Base-by-base conservation (phyloP, 2,888 invertebrate genomes). In the Palloptera scutellata region DNA sequence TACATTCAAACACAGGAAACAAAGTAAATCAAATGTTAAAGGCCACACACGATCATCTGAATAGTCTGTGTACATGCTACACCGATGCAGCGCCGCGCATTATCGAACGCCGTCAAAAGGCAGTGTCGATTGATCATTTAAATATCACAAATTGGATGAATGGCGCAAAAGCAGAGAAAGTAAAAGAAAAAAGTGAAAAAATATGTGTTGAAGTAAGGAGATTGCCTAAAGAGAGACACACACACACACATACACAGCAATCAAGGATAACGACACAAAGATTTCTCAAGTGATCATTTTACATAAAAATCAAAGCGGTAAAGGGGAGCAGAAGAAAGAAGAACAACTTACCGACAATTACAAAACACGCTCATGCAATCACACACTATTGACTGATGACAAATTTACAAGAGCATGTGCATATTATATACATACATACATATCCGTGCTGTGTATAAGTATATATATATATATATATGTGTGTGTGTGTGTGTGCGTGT, bases 221-320 rank as follows among this genome's bases (percentile, higher is more conserved):
- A n/a, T n/a, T n/a, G n/a, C n/a, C n/a, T n/a, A n/a, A n/a, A n/a
- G n/a, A n/a, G n/a, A n/a, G n/a, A n/a, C n/a, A n/a, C 5, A n/a
- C 40, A 58, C 53, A n/a, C 40, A 48, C 13, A 51, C 19, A 20
- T 43, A 54, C 12, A 15, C 59, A 15, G 1, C 1, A 41, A 52
- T 17, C 15, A 41, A 42, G 20, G 2, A 11, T 11, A 52, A 12
- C 61, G 57, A 57, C 57, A 54, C 45, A 61, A 66, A 61, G 55
- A 61, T 55, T 40, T 19, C 42, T 42, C 30, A 43, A 67, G 58
- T 64, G 59, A 53, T 64, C 64, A 55, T 30, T 57, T 62, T 66
- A 54, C 63, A 15, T 43, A 40, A 15, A 55, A 64, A 40, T 30
- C 41, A 30, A 41, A 63, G 41, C 45, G 20, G 17, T 40, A 41